These are phyloP conservation scores for Halocynthia aurantium DNA, from an alignment of 23 tunicate genomes.

Conservation along the genomic window DNA sequence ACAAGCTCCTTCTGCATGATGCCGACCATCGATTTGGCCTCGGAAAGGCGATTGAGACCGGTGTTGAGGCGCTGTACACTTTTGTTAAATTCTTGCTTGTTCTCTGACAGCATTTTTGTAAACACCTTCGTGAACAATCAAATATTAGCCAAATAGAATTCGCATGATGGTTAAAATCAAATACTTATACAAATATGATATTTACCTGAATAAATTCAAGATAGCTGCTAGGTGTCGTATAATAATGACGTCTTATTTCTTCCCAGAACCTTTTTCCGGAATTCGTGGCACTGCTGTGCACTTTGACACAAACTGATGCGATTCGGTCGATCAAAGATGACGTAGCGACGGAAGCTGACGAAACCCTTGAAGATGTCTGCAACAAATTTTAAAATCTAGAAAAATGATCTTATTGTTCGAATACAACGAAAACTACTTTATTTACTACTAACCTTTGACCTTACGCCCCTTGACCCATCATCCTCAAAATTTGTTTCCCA, in stretches of 20 bases:
- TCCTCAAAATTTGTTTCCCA: background rate
- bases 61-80: slow-evolving; percentile 48
- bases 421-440: background rate
- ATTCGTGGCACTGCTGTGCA: slow-evolving; percentile 65
- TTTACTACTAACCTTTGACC: slow-evolving; percentile 1
- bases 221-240: slow-evolving; percentile 83
- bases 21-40: slow-evolving; percentile 73
- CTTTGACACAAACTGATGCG: slow-evolving; percentile 75
- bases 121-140: slow-evolving; percentile 45
- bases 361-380: slow-evolving; percentile 1
- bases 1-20: slow-evolving; percentile 76
- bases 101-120: slow-evolving; percentile 77
- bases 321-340: slow-evolving; percentile 21
- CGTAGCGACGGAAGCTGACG: background rate
- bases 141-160: background rate
- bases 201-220: slow-evolving; percentile 84
- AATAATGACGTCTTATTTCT: slow-evolving; percentile 80
- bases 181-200: background rate
- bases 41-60: slow-evolving; percentile 60
- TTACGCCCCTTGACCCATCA: background rate
- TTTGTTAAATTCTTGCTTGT: slow-evolving; percentile 48
- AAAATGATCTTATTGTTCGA: too few relatives aligned
- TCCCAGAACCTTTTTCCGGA: slow-evolving; percentile 64
- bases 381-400: background rate
- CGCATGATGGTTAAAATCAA: background rate